phyloP scores from a whole-genome alignment of 2,113 vertebrate species.

The Sander lucioperca region DNA sequence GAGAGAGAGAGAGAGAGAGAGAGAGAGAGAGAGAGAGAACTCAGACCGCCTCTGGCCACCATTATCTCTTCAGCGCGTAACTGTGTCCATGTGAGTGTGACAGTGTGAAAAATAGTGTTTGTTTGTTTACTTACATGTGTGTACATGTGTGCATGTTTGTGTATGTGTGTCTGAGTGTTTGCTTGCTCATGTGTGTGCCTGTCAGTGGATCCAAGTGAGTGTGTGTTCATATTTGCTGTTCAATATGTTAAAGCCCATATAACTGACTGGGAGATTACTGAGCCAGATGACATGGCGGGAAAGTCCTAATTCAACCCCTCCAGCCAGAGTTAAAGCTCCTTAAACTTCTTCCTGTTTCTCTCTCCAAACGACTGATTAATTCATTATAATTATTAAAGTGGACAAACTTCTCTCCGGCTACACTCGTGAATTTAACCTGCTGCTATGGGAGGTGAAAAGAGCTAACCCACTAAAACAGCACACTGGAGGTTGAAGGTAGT shows the following conservation, averaged over 20 bases:
- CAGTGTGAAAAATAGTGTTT: conserved; percentile 79
- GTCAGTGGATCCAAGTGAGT: conserved; percentile 61
- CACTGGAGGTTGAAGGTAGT: conserved; percentile 3
- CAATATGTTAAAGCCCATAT: conserved; percentile 75
- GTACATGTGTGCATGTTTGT: conserved; percentile 35
- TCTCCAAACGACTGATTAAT: conserved; percentile 11
- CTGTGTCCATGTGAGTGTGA: conserved; percentile 80
- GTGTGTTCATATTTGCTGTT: conserved; percentile 74
- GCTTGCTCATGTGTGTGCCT: conserved; percentile 62
- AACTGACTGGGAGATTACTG: conserved; percentile 73
- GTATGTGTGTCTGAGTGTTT: conserved; percentile 39
- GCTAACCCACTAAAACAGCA: not conserved
- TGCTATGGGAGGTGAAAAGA: not conserved
- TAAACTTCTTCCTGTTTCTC: conserved; percentile 26
- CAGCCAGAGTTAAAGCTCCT: conserved; percentile 51
- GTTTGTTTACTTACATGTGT: conserved; percentile 72
- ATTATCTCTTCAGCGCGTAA: conserved; percentile 83
- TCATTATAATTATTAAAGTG: conserved; percentile 39
- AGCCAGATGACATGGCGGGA: conserved; percentile 70
- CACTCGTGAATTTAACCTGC: not conserved
- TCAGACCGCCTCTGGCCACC: conserved; percentile 80
- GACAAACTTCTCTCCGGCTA: conserved; percentile 27
- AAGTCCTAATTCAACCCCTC: conserved; percentile 53
- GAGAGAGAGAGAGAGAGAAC: conserved; percentile 42
- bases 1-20: conserved; percentile 18